Conservation (phyloP, 2,797 vertebrate genomes). For the Helostoma temminkii region DNA sequence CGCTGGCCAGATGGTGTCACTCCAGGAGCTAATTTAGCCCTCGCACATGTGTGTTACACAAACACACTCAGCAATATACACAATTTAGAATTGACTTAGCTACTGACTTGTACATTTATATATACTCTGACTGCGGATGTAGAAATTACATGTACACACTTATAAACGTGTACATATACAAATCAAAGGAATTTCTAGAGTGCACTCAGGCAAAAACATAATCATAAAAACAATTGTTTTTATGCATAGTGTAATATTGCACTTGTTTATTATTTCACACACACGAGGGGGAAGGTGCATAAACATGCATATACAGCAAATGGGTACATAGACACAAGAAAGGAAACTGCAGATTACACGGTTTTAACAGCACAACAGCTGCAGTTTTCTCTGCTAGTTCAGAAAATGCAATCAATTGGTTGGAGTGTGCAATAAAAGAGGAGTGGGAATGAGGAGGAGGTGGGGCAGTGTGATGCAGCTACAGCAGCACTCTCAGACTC, state of each 20-base stretch:
- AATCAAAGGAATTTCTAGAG: background rate
- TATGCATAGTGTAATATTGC: too few species aligned
- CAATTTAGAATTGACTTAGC: background rate
- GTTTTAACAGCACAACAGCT: conserved; percentile 15
- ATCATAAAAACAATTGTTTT: too few species aligned
- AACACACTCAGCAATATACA: conserved; percentile 14
- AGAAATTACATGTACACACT: too few species aligned
- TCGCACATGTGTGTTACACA: conserved; percentile 43
- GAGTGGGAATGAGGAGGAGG: background rate
- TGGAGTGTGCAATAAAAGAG: conserved; percentile 13
- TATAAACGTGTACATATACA: background rate
- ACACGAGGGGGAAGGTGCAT: background rate
- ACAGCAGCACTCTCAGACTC: conserved; percentile 8
- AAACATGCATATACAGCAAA: background rate
- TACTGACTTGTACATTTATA: too few species aligned
- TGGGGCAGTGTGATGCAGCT: conserved; percentile 7
- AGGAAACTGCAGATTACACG: conserved; percentile 10
- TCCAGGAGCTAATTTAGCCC: conserved; percentile 75
- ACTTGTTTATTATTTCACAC: background rate
- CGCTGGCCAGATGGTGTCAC: conserved; percentile 82
- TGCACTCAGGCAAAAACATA: background rate
- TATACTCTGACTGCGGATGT: too few species aligned
- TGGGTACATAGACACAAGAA: background rate
- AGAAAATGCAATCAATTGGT: conserved; percentile 9
- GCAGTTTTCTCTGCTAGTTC: conserved; percentile 12